phyloP scores from a whole-genome alignment of 2,113 vertebrate species.

The Myxocyprinus asiaticus region DNA sequence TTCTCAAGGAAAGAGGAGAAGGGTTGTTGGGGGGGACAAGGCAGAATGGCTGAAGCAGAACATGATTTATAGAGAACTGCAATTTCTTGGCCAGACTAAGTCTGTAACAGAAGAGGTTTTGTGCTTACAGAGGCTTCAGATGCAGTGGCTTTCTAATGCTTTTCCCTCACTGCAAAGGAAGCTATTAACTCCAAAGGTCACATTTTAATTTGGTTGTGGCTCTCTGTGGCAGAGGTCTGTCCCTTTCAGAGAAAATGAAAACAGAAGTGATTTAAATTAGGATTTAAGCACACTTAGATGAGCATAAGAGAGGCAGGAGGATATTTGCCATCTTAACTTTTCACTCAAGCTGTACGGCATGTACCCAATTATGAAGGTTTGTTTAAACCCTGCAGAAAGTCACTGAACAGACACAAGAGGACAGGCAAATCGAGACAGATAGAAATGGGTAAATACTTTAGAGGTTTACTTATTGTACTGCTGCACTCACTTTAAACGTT shows the following conservation, averaged over 20 bases:
- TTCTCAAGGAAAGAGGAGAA: conserved; percentile 8
- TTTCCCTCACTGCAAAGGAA: conserved; percentile 28
- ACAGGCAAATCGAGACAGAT: not conserved
- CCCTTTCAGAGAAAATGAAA: conserved; percentile 33
- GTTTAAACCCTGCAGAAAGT: conserved; percentile 17
- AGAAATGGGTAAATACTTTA: not conserved
- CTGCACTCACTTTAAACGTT: not conserved
- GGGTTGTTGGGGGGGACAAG: not conserved
- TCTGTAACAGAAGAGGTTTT: conserved; percentile 30
- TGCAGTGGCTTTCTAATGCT: conserved; percentile 14
- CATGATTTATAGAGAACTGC: conserved; percentile 40
- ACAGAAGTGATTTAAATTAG: conserved; percentile 13
- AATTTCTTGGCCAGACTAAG: conserved; percentile 1
- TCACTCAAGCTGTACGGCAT: not conserved
- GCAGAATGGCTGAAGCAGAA: not conserved
- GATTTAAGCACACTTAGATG: conserved; percentile 26
- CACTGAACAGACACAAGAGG: not conserved
- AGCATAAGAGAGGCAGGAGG: not conserved
- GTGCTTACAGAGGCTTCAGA: conserved; percentile 31
- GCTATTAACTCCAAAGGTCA: conserved; percentile 54
- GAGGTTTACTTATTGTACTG: not conserved
- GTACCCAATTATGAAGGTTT: conserved; percentile 6
- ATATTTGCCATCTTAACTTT: not conserved
- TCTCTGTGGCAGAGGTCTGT: conserved; percentile 31
- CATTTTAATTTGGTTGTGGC: conserved; percentile 50